phyloP scores from a whole-genome alignment of 2,888 invertebrate genomes.

The Agrochola circellaris region DNA sequence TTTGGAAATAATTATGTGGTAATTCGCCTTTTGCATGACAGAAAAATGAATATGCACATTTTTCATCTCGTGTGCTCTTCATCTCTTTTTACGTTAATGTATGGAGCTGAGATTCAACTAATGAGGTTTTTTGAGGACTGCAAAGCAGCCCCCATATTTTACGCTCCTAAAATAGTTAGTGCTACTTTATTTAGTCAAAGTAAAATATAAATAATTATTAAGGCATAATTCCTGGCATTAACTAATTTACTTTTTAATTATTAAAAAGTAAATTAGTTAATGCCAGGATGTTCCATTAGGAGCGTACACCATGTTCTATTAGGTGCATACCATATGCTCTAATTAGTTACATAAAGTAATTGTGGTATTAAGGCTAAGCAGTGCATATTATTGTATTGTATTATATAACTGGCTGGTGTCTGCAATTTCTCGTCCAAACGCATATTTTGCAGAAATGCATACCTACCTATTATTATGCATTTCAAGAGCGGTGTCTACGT shows the following conservation, averaged over 20 bases:
- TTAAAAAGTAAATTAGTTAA: no score
- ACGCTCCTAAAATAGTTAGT: neutral
- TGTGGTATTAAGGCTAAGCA: neutral
- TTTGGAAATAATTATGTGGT: neutral
- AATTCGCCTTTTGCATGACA: neutral
- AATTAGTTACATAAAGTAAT: neutral
- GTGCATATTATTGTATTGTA: neutral
- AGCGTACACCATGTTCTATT: no score
- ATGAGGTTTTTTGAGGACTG: conserved; percentile 14
- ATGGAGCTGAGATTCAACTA: neutral
- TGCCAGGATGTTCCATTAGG: neutral
- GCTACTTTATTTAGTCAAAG: neutral
- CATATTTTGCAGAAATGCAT: no score
- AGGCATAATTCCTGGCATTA: no score
- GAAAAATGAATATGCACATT: neutral
- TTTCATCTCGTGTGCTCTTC: conserved; percentile 22
- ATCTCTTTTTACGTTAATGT: conserved; percentile 15
- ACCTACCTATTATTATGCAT: neutral
- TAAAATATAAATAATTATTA: no score
- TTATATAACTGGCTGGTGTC: no score
- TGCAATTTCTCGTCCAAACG: no score
- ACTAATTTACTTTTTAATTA: no score
- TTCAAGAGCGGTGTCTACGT: no score
- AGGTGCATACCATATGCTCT: no score
- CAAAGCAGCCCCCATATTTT: conserved; percentile 7